Evolutionary conservation across 2,888 invertebrate species (phyloP), one percentile per base, ranked within the genome.

Genomic region (Chloroclystis v-ata): DNA sequence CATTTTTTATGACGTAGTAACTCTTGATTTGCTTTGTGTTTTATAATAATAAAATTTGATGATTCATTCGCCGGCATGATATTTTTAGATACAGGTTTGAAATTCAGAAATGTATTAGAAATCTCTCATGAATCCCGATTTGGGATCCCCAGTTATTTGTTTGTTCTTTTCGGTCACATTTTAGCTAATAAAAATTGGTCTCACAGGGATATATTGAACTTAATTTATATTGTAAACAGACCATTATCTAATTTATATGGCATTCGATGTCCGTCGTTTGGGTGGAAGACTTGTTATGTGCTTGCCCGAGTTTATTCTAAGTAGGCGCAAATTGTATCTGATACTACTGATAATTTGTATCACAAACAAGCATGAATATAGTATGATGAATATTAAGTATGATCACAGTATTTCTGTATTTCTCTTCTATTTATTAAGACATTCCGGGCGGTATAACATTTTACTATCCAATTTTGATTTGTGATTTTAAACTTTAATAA

Each of bases 401-500:
- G 20, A 20, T 20, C 24, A 28, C 45, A 49, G 49, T 45, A 45
- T 61, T 28, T 35, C 35, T 20, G 20, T 1, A 10, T 6, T 33
- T 16, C 14, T 14, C 7, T 26, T 25, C 32, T 33, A 16, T 33
- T 16, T 33, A 33, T 20, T 43, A 12, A 28, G 12, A 46, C 45
- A 50, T 50, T 50, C 50, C 50, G 35, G 35, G 39, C 29, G 42
- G 56, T 46, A 51, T 46, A 60, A 49, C 16, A 51, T 52, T 56
- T 41, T 35, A 28, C 11, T 29, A 32, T 45, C 30, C 16, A 30
- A 20, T 20, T 43, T 65, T 49, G 57, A 20, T 57, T 65, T 72
- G 63, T 69, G 59, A 68, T 65, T 69, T 70, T 69, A 56, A 69
- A 69, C 60, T 68, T 60, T 68, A 60, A 26, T 24, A 80, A 75